Conservation (phyloP, 1,140 invertebrate genomes). For the Macrobrachium nipponense region DNA sequence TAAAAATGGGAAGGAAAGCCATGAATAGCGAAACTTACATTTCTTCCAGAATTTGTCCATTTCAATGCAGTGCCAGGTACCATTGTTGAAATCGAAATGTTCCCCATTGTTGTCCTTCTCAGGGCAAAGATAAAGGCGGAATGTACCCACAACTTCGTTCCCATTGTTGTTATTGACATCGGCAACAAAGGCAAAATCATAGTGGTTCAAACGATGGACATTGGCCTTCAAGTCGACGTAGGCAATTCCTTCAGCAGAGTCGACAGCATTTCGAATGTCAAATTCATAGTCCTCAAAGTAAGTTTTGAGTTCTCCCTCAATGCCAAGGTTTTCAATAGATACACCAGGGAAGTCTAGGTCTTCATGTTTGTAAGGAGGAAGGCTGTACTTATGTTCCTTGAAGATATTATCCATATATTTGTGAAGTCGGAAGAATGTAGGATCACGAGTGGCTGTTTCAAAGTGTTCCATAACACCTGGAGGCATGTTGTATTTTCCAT, state of each 20-base stretch:
- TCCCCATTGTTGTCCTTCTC: conserved; percentile 72
- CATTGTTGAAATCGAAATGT: conserved; percentile 73
- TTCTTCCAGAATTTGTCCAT: conserved; percentile 74
- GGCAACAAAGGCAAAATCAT: neutral
- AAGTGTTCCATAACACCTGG: conserved; percentile 71
- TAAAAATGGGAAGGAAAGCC: too few relatives aligned
- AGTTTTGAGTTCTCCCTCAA: conserved; percentile 76
- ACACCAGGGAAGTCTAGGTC: conserved; percentile 74
- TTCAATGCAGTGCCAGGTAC: conserved; percentile 75
- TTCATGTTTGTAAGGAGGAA: conserved; percentile 62
- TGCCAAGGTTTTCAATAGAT: conserved; percentile 74
- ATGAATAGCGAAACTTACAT: neutral
- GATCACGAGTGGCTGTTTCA: conserved; percentile 75
- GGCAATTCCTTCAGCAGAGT: conserved; percentile 44
- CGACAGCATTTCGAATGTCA: conserved; percentile 77
- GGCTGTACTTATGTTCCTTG: conserved; percentile 67
- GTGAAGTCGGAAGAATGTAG: conserved; percentile 65
- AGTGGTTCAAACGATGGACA: neutral
- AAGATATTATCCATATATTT: conserved; percentile 71
- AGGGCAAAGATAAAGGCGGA: conserved; percentile 78
- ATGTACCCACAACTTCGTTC: conserved; percentile 69
- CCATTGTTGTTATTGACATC: conserved; percentile 24
- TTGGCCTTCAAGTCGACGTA: too few relatives aligned
- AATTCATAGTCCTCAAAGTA: conserved; percentile 79
- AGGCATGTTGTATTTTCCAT: conserved; percentile 64